phyloP scores from a whole-genome alignment of 2,888 invertebrate genomes.

The Hoplodrina blanda region DNA sequence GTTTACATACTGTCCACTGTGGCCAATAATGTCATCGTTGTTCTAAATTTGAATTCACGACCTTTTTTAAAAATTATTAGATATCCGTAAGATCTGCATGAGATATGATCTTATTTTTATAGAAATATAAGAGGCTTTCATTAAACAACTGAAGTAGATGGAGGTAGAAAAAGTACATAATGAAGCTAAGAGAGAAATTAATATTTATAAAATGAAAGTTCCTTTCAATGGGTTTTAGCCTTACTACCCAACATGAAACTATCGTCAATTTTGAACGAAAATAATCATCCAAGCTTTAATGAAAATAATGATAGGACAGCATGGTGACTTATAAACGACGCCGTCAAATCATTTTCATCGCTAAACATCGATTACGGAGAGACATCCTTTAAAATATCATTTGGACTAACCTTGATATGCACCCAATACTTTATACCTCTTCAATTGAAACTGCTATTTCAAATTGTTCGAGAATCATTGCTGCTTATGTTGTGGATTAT shows the following conservation, averaged over 20 bases:
- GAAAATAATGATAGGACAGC: slow-evolving; percentile 39
- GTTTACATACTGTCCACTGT: too few species aligned
- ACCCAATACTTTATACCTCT: slow-evolving; percentile 6
- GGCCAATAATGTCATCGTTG: too few species aligned
- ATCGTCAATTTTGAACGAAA: not conserved
- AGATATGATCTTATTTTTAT: not conserved
- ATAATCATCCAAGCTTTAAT: slow-evolving; percentile 31
- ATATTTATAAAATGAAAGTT: too few species aligned
- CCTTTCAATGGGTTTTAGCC: not conserved
- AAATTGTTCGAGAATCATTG: slow-evolving; percentile 11
- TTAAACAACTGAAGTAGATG: too few species aligned
- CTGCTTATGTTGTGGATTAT: not conserved
- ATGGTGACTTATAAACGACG: slow-evolving; percentile 50
- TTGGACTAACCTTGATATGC: slow-evolving; percentile 61
- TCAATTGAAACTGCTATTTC: not conserved
- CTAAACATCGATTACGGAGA: slow-evolving; percentile 60
- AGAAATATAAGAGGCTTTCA: not conserved
- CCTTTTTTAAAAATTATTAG: too few species aligned
- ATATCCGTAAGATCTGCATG: not conserved
- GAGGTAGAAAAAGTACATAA: too few species aligned
- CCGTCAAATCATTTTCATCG: slow-evolving; percentile 56
- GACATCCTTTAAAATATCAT: slow-evolving; percentile 73
- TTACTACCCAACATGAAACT: not conserved
- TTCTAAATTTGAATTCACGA: too few species aligned
- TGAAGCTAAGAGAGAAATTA: too few species aligned